These are phyloP conservation scores for Drosophila repletoides DNA, from an alignment of 1,140 invertebrate species.

Conservation along the genomic window DNA sequence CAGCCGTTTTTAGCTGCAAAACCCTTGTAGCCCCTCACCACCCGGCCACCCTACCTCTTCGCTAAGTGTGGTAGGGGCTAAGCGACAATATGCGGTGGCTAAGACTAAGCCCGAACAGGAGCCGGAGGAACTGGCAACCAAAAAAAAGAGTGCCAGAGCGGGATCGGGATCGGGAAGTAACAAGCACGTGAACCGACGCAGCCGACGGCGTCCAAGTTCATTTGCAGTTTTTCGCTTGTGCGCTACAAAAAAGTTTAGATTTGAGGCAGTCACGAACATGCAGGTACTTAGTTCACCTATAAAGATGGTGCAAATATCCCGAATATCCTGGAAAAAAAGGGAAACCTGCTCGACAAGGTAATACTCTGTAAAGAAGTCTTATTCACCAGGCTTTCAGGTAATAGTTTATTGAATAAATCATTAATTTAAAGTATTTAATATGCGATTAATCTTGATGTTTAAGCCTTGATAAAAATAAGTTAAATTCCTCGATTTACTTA, in stretches of 20 bases:
- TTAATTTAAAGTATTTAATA: too few relatives aligned
- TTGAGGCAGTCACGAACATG: conserved; percentile 29
- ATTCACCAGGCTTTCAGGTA: too few relatives aligned
- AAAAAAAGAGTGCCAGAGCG: neutral
- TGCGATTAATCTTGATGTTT: too few relatives aligned
- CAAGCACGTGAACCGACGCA: conserved; percentile 25
- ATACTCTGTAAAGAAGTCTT: too few relatives aligned
- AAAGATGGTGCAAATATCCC: neutral
- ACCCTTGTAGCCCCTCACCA: neutral
- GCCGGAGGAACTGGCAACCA: neutral
- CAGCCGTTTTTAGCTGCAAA: conserved; percentile 7
- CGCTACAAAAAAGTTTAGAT: conserved; percentile 13
- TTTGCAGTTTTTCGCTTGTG: conserved; percentile 62
- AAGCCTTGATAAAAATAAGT: too few relatives aligned
- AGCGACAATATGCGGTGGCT: conserved; percentile 50
- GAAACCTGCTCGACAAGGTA: too few relatives aligned
- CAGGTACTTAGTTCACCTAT: conserved; percentile 12
- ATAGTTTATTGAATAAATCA: too few relatives aligned
- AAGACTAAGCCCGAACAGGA: conserved; percentile 27
- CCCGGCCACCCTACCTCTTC: neutral
- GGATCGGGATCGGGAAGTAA: neutral
- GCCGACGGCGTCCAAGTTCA: conserved; percentile 49
- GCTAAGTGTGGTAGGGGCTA: conserved; percentile 24
- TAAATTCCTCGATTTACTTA: too few relatives aligned
- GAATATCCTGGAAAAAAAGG: neutral